phyloP scores from a whole-genome alignment of 2,113 vertebrate species.

The Sminthopsis crassicaudata region DNA sequence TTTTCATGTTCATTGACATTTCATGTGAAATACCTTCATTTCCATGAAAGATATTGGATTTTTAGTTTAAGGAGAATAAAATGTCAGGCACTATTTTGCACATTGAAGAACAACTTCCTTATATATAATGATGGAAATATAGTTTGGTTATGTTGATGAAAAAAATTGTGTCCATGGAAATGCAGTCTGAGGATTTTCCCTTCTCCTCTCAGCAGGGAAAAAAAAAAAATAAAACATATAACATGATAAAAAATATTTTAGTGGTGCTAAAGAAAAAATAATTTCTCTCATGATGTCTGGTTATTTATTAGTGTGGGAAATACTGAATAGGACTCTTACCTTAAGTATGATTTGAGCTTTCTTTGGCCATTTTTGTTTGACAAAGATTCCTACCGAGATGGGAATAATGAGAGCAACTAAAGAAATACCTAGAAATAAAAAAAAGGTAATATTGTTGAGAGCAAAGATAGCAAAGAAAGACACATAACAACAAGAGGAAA shows the following conservation, averaged over 20 bases:
- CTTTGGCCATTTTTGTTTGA: slow-evolving; percentile 90
- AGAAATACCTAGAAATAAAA: slow-evolving; percentile 87
- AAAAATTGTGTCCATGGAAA: not conserved
- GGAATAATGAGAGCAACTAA: slow-evolving; percentile 91
- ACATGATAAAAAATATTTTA: not conserved
- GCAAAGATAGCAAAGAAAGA: not conserved
- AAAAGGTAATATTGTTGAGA: not conserved
- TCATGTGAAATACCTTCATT: not conserved
- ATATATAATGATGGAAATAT: not conserved
- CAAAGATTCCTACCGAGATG: slow-evolving; percentile 87
- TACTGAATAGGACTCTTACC: slow-evolving; percentile 82
- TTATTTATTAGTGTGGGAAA: too few relatives aligned
- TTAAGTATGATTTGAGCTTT: slow-evolving; percentile 92
- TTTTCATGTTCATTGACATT: not conserved
- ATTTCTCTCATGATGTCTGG: not conserved
- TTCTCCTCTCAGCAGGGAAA: not conserved
- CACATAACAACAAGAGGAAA: not conserved
- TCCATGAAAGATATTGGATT: not conserved
- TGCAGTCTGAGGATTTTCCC: not conserved
- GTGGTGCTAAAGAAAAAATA: not conserved
- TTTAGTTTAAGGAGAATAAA: not conserved
- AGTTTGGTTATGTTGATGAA: not conserved
- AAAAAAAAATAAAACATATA: too few relatives aligned
- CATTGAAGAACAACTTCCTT: not conserved
- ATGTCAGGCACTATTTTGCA: not conserved